These are phyloP conservation scores for Sympetrum striolatum DNA, from an alignment of 2,888 invertebrate species.

Conservation along the genomic window DNA sequence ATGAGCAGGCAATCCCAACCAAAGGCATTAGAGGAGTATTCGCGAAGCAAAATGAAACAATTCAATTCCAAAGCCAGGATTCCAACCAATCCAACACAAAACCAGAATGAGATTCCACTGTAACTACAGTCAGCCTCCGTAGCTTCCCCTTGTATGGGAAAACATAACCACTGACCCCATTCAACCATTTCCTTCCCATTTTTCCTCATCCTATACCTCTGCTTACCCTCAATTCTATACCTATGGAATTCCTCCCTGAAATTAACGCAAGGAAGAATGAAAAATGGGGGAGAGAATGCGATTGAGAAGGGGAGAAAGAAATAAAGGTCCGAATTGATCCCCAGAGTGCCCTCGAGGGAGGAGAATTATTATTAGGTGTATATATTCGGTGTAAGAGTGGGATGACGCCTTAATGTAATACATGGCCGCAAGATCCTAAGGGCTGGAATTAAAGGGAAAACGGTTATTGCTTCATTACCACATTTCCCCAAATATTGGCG, in stretches of 20 bases:
- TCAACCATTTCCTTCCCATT: neutral
- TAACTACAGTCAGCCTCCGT: neutral
- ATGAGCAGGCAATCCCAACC: neutral
- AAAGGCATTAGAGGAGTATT: neutral
- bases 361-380: neutral
- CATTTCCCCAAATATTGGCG: no score
- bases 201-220: neutral
- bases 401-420: neutral
- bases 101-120: neutral
- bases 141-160: neutral
- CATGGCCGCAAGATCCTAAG: no score
- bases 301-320: neutral
- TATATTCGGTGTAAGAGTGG: neutral
- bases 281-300: neutral
- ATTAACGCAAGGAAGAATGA: neutral
- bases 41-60: neutral
- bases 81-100: neutral
- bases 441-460: no score
- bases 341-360: neutral
- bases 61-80: neutral
- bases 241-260: neutral
- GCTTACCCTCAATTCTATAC: neutral
- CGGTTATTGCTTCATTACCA: no score
- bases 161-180: neutral
- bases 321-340: neutral